Percentiles rank a stretch among this genome's conserved stretches.
Conservation (phyloP, 2,797 vertebrate genomes). For the Galagoides demidoff region DNA sequence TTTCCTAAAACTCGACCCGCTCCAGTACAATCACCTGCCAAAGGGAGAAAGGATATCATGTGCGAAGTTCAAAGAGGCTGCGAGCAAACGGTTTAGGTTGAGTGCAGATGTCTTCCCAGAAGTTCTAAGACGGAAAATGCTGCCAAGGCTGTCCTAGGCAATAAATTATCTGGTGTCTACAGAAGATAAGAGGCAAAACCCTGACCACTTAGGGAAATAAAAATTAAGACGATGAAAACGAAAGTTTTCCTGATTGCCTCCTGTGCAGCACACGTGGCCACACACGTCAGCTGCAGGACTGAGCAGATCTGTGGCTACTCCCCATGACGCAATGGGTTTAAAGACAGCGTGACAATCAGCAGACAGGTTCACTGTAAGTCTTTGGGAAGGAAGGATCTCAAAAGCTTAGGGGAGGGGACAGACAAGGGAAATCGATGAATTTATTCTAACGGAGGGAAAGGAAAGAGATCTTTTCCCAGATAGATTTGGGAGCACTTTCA, state of each 20-base stretch:
- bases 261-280: background rate
- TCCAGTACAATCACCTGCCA: slow-evolving; percentile 18
- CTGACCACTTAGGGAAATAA: background rate
- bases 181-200: slow-evolving; percentile 47
- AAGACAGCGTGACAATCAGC: background rate
- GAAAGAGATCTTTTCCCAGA: background rate
- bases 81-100: slow-evolving; percentile 29
- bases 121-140: slow-evolving; percentile 21
- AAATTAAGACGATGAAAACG: slow-evolving; percentile 39
- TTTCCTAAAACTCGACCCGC: background rate
- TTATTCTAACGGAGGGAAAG: background rate
- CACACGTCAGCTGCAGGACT: rapidly evolving
- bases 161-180: slow-evolving; percentile 40
- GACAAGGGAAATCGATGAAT: background rate
- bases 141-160: slow-evolving; percentile 13
- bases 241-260: slow-evolving; percentile 2
- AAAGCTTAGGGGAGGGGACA: background rate
- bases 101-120: slow-evolving; percentile 39
- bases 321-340: background rate
- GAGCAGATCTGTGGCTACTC: background rate
- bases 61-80: slow-evolving; percentile 62
- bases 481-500: background rate
- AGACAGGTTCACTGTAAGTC: background rate
- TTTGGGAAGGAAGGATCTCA: background rate
- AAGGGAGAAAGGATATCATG: background rate